phyloP scores from a whole-genome alignment of 2,113 vertebrate genomes.

The Vulpes lagopus region DNA sequence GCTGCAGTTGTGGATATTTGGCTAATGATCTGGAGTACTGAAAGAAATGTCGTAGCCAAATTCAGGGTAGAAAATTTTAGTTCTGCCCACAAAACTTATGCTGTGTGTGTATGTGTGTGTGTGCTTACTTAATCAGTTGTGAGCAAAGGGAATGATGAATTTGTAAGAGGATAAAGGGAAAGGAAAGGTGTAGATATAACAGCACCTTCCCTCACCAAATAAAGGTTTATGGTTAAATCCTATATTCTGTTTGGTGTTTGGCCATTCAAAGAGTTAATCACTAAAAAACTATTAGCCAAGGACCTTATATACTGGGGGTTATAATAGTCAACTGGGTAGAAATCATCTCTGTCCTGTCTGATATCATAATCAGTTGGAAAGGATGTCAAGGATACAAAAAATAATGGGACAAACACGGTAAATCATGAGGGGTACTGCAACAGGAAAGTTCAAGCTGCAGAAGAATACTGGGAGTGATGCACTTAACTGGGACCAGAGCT shows the following conservation, averaged over 20 bases:
- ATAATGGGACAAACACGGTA: neutral
- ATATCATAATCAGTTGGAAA: neutral
- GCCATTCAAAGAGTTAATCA: neutral
- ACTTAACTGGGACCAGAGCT: neutral
- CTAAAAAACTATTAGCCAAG: neutral
- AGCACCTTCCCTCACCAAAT: neutral
- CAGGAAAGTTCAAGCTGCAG: neutral
- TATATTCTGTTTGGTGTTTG: neutral
- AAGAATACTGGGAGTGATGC: neutral
- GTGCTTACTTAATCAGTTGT: neutral
- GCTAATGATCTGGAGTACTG: constrained; percentile 28
- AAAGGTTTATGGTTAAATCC: neutral
- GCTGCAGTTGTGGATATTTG: constrained; percentile 41
- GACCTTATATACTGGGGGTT: neutral
- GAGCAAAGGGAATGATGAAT: neutral
- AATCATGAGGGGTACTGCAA: neutral
- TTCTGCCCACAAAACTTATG: constrained; percentile 31
- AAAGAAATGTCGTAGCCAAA: constrained; percentile 28
- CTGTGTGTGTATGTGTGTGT: neutral
- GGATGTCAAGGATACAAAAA: neutral
- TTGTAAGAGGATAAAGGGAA: neutral
- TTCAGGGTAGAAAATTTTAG: constrained; percentile 5
- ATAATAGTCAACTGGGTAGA: neutral
- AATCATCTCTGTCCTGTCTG: neutral
- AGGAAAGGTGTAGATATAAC: neutral